Percentiles rank a stretch among this genome's conserved stretches.
phyloP scores from a whole-genome alignment of 2,888 invertebrate species.

The Crioceris asparagi region DNA sequence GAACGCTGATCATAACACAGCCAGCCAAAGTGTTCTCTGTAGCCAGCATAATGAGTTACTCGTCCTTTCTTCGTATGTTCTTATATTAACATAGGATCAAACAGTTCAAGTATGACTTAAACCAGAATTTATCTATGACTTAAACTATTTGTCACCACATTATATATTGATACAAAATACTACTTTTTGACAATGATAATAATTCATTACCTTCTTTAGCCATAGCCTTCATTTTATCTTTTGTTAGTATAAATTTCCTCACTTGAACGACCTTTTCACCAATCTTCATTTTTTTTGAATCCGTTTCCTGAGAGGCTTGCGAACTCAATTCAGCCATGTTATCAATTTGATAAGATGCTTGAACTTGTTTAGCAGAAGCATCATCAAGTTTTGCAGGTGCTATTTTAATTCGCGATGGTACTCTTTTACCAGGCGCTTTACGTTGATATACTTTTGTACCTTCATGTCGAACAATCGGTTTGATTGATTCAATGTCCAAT shows the following conservation, averaged over 20 bases:
- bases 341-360: not conserved
- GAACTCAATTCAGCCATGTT: not conserved
- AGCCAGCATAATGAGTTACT: too few relatives aligned
- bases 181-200: too few relatives aligned
- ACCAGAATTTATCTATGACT: too few relatives aligned
- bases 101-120: too few relatives aligned
- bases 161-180: too few relatives aligned
- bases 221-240: conserved; percentile 56
- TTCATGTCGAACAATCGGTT: conserved; percentile 36
- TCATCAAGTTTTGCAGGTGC: too few relatives aligned
- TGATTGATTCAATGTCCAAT: conserved; percentile 25
- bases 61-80: too few relatives aligned
- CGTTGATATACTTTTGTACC: conserved; percentile 31
- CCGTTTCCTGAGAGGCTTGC: not conserved
- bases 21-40: too few relatives aligned
- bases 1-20: too few relatives aligned
- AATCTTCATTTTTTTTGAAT: conserved; percentile 37
- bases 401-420: conserved; percentile 10
- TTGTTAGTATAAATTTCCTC: conserved; percentile 55
- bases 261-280: conserved; percentile 53
- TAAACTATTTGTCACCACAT: too few relatives aligned
- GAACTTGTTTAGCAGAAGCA: not conserved
- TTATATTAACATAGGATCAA: too few relatives aligned
- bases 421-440: conserved; percentile 15
- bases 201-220: conserved; percentile 48